Percentiles rank a stretch among this genome's conserved stretches.
These are phyloP conservation scores for Psittacula derbiana DNA, from an alignment of 2,797 vertebrate species.

Conservation along the genomic window DNA sequence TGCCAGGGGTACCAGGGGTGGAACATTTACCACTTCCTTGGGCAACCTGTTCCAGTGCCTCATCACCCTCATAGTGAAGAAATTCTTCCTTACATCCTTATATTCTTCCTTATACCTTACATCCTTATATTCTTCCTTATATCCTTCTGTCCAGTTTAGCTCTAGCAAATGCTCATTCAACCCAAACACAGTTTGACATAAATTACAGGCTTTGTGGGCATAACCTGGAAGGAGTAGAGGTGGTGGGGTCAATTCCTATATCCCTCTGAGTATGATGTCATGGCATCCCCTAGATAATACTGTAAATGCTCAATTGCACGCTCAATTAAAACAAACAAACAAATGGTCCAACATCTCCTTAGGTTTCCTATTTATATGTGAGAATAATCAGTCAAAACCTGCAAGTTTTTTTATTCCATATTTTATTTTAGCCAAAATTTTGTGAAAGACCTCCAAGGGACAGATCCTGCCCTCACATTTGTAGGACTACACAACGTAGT, in stretches of 20 bases:
- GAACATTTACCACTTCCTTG: background rate
- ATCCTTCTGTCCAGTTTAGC: background rate
- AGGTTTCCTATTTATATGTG: background rate
- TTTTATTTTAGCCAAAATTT: background rate
- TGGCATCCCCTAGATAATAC: background rate
- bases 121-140: background rate
- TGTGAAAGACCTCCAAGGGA: background rate
- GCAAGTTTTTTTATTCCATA: background rate
- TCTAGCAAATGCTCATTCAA: background rate
- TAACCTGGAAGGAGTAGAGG: background rate
- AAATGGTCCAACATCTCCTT: background rate
- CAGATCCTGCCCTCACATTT: background rate
- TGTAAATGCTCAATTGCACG: background rate
- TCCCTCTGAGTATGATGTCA: background rate
- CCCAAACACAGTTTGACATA: background rate
- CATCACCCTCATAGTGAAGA: background rate
- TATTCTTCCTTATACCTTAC: background rate
- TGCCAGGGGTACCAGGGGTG: background rate
- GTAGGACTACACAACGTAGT: background rate
- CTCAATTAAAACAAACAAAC: background rate
- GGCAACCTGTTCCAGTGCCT: background rate
- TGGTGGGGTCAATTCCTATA: background rate
- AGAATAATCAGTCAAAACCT: background rate
- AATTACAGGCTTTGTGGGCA: background rate
- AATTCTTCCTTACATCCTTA: background rate